Conservation (phyloP, 2,113 vertebrate species). For the Spermophilus dauricus region DNA sequence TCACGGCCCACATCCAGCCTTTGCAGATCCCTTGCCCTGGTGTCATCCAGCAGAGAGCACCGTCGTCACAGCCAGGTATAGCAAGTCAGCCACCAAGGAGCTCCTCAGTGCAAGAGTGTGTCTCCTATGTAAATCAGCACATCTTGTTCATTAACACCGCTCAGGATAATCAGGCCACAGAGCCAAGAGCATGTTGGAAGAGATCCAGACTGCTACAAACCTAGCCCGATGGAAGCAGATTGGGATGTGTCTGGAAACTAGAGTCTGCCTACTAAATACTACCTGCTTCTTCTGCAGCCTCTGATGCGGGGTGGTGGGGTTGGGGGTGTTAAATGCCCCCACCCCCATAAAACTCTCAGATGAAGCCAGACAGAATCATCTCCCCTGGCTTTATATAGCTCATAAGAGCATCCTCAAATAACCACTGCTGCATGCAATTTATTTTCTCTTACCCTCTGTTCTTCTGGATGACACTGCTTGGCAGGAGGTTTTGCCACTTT, state of each 20-base stretch:
- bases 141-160: constrained; percentile 68
- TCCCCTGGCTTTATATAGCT: constrained; percentile 19
- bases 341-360: not conserved
- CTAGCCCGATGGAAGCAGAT: constrained; percentile 59
- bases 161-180: constrained; percentile 22
- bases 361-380: not conserved
- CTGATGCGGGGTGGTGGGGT: not conserved
- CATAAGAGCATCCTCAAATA: constrained; percentile 43
- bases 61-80: not conserved
- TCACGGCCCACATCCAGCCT: not conserved
- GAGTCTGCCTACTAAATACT: constrained; percentile 68
- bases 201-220: constrained; percentile 65
- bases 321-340: not conserved
- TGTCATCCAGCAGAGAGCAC: not conserved
- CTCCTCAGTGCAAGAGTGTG: not conserved
- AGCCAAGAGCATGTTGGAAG: constrained; percentile 52
- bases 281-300: constrained; percentile 11
- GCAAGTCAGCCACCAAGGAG: constrained; percentile 52
- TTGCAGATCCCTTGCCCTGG: not conserved
- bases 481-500: constrained; percentile 78
- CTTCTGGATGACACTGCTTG: constrained; percentile 76
- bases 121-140: constrained; percentile 64
- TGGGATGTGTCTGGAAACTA: constrained; percentile 73
- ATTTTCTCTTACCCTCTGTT: constrained; percentile 56
- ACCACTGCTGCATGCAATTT: not conserved